A percentile compares a stretch with the other conserved stretches of the same genome.
phyloP scores from a whole-genome alignment of 2,888 invertebrate genomes.

The Oligia fasciuncula region DNA sequence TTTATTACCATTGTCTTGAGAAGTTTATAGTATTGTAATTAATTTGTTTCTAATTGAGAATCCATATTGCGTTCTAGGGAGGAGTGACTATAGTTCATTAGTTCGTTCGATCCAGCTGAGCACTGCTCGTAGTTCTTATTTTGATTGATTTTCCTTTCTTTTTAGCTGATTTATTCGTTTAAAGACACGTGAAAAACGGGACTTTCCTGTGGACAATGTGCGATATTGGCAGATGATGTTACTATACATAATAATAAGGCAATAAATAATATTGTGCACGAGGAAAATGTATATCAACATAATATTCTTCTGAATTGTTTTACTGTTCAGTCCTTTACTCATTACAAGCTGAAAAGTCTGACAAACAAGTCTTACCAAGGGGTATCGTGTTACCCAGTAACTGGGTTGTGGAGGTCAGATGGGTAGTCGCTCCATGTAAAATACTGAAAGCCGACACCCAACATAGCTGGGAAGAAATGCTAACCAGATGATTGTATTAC shows the following conservation, averaged over 20 bases:
- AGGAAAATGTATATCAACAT: background rate
- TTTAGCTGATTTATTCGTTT: background rate
- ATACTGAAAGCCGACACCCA: background rate
- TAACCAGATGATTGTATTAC: background rate
- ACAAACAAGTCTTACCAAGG: background rate
- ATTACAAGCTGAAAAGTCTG: background rate
- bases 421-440: background rate
- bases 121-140: background rate
- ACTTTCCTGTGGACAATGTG: background rate
- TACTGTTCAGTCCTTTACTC: background rate
- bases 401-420: background rate
- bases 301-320: background rate
- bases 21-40: background rate
- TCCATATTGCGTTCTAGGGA: background rate
- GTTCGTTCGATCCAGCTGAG: background rate
- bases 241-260: background rate
- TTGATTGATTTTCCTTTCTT: background rate
- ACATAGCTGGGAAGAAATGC: background rate
- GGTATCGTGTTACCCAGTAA: background rate
- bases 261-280: conserved; percentile 5
- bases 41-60: background rate
- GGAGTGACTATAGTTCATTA: background rate
- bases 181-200: background rate
- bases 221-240: background rate
- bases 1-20: conserved; percentile 14